Base-by-base conservation (phyloP, 2,888 invertebrate genomes). In the Griposia aprilina region DNA sequence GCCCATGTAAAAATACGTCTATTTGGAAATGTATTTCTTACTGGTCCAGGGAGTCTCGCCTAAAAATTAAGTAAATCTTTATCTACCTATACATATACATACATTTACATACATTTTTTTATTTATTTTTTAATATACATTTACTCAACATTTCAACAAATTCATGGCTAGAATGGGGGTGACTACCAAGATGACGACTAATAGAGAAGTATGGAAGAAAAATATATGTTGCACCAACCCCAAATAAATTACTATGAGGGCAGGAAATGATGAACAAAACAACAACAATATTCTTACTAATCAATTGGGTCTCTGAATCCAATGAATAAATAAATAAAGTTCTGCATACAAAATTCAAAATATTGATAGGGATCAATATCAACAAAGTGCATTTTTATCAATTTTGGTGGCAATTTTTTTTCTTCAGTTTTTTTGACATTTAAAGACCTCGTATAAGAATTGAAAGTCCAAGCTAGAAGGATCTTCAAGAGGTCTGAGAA, bases 1-100 rank as follows among this genome's bases (percentile, higher is more conserved):
- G 87, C 84, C 81, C 92, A 90, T 41, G 88, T 73, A 78, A 90
- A 90, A 81, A 92, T 93, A 78, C 82, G 90, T 81, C 84, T 90
- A 78, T 83, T 90, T 84, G 90, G 91, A 80, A 90, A 87, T 73
- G 83, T 84, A 66, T 90, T 89, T 76, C 90, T 90, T 26, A 88
- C 89, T 77, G 91, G 91, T 60, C 86, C 86, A 74, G 90, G 90
- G 8, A 79, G 75, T 71, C 82, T 89, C 66, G 87, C 83, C 90
- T 92, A 30, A 13, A 84, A 62, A 71, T 50, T n/a, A 62, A 48
- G 13, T 66, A 52, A 41, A 23, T 57, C 17, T 45, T 74, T 20
- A 72, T 36, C n/a, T 41, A 41, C 10, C 8, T 41, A 73, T 2
- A 45, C n/a, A n/a, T n/a, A n/a, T n/a, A n/a, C n/a, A n/a, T n/a